Percentiles rank a stretch among this genome's conserved stretches.
phyloP scores from a whole-genome alignment of 2,113 vertebrate genomes.

The Amphiprion ocellaris region DNA sequence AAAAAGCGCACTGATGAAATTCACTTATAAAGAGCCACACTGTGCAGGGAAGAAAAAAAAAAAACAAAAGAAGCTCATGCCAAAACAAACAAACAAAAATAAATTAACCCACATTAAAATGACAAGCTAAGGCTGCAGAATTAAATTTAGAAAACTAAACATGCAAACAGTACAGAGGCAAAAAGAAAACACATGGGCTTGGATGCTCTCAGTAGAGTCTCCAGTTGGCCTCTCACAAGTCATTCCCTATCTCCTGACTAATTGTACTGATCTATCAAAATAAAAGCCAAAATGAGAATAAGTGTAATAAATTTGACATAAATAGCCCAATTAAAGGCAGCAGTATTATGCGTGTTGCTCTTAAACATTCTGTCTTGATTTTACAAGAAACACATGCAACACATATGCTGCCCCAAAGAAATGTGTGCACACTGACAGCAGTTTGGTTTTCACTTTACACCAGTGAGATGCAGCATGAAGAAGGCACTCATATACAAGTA shows the following conservation, averaged over 20 bases:
- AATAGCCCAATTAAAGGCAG: too few relatives aligned
- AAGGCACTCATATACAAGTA: slow-evolving; percentile 27
- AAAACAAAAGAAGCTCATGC: neutral
- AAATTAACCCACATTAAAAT: slow-evolving; percentile 2
- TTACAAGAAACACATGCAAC: neutral
- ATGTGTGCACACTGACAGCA: slow-evolving; percentile 17
- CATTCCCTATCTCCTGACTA: neutral
- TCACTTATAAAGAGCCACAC: neutral
- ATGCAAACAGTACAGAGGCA: neutral
- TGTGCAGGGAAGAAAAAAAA: neutral
- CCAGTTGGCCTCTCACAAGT: too few relatives aligned
- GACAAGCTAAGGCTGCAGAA: neutral
- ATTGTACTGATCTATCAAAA: too few relatives aligned
- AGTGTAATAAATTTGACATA: too few relatives aligned
- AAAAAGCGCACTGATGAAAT: slow-evolving; percentile 5
- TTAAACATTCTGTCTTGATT: neutral
- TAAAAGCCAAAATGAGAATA: too few relatives aligned
- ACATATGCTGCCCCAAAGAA: slow-evolving; percentile 25
- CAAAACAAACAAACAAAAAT: slow-evolving; percentile 29
- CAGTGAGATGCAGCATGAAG: slow-evolving; percentile 15
- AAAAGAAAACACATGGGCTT: neutral
- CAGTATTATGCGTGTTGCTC: too few relatives aligned
- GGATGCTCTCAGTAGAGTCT: neutral
- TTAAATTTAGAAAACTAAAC: neutral
- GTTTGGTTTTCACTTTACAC: slow-evolving; percentile 49